Evolutionary conservation across 1,140 invertebrate genomes (phyloP).

Genomic region (Lethrus apterus): DNA sequence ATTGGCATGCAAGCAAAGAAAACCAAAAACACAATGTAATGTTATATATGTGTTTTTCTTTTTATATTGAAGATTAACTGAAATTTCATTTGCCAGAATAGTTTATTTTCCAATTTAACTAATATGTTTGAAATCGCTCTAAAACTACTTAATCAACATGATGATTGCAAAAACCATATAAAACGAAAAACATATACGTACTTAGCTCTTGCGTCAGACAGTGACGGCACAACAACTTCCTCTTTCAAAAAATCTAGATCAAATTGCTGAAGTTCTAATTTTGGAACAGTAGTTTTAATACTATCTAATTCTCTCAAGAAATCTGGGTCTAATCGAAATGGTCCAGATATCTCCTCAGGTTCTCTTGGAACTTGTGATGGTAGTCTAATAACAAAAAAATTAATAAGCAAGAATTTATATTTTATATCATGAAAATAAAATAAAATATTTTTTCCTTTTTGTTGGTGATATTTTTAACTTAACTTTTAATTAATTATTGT

Average conservation of each 20-base stretch:
- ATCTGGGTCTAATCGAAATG: constrained; percentile 62
- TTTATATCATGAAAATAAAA: constrained; percentile 1
- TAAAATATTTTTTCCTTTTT: too few relatives aligned
- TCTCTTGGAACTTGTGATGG: constrained; percentile 32
- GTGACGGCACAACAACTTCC: constrained; percentile 25
- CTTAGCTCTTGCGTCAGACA: constrained; percentile 30
- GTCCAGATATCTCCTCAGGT: constrained; percentile 49
- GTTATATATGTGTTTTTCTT: too few relatives aligned
- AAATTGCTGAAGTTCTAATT: constrained; percentile 25
- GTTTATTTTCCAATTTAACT: too few relatives aligned
- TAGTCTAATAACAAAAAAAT: constrained; percentile 21
- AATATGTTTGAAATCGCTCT: too few relatives aligned
- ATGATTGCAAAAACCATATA: neutral
- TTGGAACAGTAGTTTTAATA: constrained; percentile 13
- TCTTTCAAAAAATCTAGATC: constrained; percentile 35
- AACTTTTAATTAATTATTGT: too few relatives aligned
- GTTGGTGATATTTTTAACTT: too few relatives aligned
- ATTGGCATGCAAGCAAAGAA: too few relatives aligned
- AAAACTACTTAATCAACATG: too few relatives aligned
- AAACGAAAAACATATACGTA: too few relatives aligned
- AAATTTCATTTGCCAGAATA: too few relatives aligned
- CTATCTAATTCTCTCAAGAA: constrained; percentile 56
- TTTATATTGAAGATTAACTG: too few relatives aligned
- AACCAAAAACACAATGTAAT: too few relatives aligned
- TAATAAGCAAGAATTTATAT: neutral